Base-by-base conservation (phyloP, 2,888 invertebrate species). In the Leucophora obtusa region DNA sequence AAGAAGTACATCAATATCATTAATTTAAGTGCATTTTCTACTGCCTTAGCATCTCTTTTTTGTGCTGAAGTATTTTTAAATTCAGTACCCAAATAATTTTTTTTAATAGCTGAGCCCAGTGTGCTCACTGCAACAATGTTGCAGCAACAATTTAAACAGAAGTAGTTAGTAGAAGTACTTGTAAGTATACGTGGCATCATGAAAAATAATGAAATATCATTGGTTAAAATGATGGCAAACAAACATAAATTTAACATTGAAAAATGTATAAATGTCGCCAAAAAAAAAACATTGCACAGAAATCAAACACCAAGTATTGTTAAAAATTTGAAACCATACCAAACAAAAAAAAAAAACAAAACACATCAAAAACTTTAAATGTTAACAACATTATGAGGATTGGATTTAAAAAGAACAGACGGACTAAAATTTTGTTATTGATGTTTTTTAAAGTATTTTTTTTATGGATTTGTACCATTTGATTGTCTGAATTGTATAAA, bases 241-340 rank as follows among this genome's bases (percentile, higher is more conserved):
- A 47, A n/a, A 47, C 43, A 47, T 58, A 70, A 54, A 59, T 74
- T 68, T 68, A 68, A 63, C 62, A 76, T 76, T 76, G 63, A 58
- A 70, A 65, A 18, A 6, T 47, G 11, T 18, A 17, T 51, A n/a
- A 62, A 56, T 58, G 21, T 54, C 33, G 21, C 11, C 21, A 50
- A 56, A 43, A 59, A 50, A 53, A 65, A 6, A 62, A 62, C 24
- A 47, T 43, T 43, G n/a, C 43, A 10, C 15, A 15, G n/a, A n/a
- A 50, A 33, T 28, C 62, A 28, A 50, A 62, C 50, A 50, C 50
- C 47, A 38, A 43, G 43, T 43, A 5, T 43, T 60, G 10, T 43
- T 60, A 47, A 47, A n/a, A 47, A 47, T 47, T 47, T 47, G 43
- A 47, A 47, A 47, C n/a, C 43, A n/a, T 14, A n/a, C 43, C 43